Evolutionary conservation across 2,113 vertebrate genomes (phyloP), one percentile per base, ranked within the genome.

Genomic region (Chrysemys picta): DNA sequence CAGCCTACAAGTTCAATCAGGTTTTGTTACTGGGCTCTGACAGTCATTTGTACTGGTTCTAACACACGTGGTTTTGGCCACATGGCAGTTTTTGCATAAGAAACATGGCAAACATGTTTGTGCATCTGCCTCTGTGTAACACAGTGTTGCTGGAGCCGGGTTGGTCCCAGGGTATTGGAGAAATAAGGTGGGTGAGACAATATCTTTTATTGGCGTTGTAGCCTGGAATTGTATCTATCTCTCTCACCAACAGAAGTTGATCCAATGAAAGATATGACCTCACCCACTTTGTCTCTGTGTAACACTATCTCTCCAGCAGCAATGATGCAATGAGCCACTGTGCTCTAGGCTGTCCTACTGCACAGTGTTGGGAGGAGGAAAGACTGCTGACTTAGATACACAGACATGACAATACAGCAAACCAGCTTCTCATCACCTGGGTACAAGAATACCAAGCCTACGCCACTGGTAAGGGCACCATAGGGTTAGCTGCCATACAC

Each of bases 291-390:
- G n/a, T 11, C n/a, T 72, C n/a, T 72, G 19, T 38, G 65, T 72
- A 38, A 72, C 35, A n/a, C 50, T 3, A 0, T 13, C 31, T 22
- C 82, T n/a, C 16, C 1, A 82, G 86, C 89, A 78, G 6, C 52
- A 19, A 72, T 0, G 2, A 62, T 38, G 38, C 56, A 75, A 75
- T 45, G 78, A 85, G 81, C 35, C 38, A 10, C 0, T 65, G 38
- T 79, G 24, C 80, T 89, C 14, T n/a, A 13, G 92, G 91, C 27
- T 22, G 24, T 85, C 93, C 76, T 22, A 52, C 80, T 89, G 85
- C 6, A 52, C 52, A 14, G n/a, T 24, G 35, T 9, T 42, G 9
- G 93, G 38, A 85, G 19, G 76, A 83, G 13, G 21, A 27, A 85
- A 80, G 79, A 38, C 42, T 87, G 78, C n/a, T 27, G 72, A 47